Evolutionary conservation across 2,797 vertebrate genomes (phyloP).

Genomic region (Prunella strophiata): DNA sequence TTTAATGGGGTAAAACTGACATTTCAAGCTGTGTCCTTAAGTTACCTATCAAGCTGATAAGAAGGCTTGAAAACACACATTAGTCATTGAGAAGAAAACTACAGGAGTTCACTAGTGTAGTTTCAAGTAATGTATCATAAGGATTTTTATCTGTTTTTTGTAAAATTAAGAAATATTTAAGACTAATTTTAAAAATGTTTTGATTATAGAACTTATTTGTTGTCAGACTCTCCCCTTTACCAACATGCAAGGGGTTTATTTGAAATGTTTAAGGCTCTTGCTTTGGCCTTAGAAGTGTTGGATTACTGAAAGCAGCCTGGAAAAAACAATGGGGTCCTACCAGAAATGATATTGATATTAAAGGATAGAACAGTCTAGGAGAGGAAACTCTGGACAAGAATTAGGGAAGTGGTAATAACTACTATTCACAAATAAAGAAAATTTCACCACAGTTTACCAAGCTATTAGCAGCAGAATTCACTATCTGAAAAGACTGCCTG

Average conservation of each 20-base stretch:
- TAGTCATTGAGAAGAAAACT: neutral
- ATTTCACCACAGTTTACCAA: neutral
- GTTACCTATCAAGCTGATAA: neutral
- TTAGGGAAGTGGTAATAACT: neutral
- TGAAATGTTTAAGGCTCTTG: neutral
- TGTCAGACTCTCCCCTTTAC: neutral
- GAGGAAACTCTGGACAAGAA: neutral
- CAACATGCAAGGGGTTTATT: neutral
- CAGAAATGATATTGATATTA: neutral
- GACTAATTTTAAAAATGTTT: neutral
- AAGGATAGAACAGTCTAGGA: neutral
- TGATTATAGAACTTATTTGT: neutral
- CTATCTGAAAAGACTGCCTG: neutral
- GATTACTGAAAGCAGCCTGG: neutral
- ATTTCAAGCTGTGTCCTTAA: neutral
- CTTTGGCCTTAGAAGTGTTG: neutral
- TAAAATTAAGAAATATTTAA: neutral
- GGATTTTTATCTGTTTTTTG: neutral
- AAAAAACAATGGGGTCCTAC: neutral
- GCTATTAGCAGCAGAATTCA: neutral
- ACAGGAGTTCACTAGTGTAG: neutral
- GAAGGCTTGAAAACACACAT: neutral
- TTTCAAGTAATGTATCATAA: neutral
- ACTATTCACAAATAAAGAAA: neutral
- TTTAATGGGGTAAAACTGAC: neutral